A percentile compares a stretch with the other conserved stretches of the same genome.
phyloP scores from a whole-genome alignment of 2,888 invertebrate genomes.

The Trichopria drosophilae region DNA sequence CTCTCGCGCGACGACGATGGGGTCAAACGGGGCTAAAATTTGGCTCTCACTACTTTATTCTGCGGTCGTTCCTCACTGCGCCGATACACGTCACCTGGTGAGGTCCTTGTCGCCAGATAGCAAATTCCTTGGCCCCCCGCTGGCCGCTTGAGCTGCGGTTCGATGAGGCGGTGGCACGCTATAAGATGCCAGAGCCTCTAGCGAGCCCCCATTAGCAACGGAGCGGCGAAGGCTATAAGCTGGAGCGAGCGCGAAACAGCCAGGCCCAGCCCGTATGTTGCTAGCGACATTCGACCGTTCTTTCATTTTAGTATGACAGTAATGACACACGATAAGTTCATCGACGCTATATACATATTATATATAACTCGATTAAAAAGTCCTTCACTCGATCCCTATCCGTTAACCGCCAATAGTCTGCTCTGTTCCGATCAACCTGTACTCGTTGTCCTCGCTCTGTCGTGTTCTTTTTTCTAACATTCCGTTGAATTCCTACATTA shows the following conservation, averaged over 20 bases:
- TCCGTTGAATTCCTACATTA: too few species aligned
- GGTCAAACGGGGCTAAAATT: constrained; percentile 50
- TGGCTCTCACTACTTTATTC: constrained; percentile 46
- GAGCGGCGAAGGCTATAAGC: constrained; percentile 55
- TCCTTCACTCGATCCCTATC: too few species aligned
- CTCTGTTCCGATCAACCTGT: too few species aligned
- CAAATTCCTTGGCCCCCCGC: constrained; percentile 53
- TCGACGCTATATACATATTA: constrained; percentile 31
- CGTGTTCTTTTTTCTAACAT: too few species aligned
- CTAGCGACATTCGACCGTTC: constrained; percentile 56
- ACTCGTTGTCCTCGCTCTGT: too few species aligned
- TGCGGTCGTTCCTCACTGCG: constrained; percentile 50
- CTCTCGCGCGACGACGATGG: constrained; percentile 48
- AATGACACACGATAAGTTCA: constrained; percentile 40
- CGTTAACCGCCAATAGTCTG: too few species aligned
- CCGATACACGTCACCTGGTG: constrained; percentile 50
- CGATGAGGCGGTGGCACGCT: constrained; percentile 53
- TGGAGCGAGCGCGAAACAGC: constrained; percentile 56
- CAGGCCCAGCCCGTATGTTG: constrained; percentile 58
- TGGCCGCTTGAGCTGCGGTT: constrained; percentile 53
- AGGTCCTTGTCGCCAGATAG: constrained; percentile 51
- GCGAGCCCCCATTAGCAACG: constrained; percentile 48
- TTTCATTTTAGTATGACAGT: constrained; percentile 46
- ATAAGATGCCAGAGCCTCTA: constrained; percentile 50
- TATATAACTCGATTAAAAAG: too few species aligned